These are phyloP conservation scores for Malurus splendens DNA, from an alignment of 2,797 vertebrate species.

Conservation along the genomic window DNA sequence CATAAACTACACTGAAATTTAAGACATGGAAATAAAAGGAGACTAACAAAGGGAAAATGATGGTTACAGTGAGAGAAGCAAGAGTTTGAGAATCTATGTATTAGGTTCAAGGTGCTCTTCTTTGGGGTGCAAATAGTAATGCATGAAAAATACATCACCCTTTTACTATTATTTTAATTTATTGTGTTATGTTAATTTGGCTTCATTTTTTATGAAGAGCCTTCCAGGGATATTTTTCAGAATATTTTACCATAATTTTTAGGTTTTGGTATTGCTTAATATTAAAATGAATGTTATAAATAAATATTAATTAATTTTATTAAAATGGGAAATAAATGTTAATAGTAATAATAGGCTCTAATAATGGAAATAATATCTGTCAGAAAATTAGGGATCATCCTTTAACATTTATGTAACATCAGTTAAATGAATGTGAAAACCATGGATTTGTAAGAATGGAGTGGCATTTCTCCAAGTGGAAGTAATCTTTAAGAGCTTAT, in stretches of 20 bases:
- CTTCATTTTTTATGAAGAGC: not conserved
- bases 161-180: not conserved
- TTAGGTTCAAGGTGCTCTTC: not conserved
- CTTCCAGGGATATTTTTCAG: not conserved
- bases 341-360: not conserved
- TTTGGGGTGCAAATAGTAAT: not conserved
- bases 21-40: not conserved
- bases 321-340: slow-evolving; percentile 23
- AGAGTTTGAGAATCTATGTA: not conserved
- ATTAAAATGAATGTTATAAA: not conserved
- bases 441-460: not conserved
- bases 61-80: not conserved
- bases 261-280: not conserved
- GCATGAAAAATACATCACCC: not conserved
- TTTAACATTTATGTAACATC: slow-evolving; percentile 12
- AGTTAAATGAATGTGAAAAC: slow-evolving; percentile 17
- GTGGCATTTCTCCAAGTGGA: slow-evolving; percentile 33
- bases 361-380: not conserved
- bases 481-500: slow-evolving; percentile 27
- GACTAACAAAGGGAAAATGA: not conserved
- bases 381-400: not conserved
- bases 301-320: not conserved
- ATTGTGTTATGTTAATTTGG: not conserved
- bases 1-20: not conserved
- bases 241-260: not conserved